A percentile compares a stretch with the other conserved stretches of the same genome.
Evolutionary conservation across 2,113 vertebrate species (phyloP).

Genomic region (Antennarius striatus): DNA sequence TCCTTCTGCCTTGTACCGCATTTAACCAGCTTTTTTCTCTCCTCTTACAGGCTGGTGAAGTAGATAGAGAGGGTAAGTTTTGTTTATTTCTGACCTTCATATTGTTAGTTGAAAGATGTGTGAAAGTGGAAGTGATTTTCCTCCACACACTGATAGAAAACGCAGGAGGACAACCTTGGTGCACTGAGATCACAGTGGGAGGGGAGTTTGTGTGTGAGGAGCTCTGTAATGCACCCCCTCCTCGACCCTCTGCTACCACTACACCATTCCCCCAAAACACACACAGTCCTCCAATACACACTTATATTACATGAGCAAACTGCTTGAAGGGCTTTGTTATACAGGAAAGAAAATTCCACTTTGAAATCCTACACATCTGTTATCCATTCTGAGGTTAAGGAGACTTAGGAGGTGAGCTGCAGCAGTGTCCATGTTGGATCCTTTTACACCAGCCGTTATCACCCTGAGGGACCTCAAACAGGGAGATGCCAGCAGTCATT

Average conservation of each 20-base stretch:
- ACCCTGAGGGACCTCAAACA: constrained; percentile 16
- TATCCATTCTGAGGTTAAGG: constrained; percentile 66
- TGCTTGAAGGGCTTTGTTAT: constrained; percentile 65
- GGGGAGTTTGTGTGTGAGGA: constrained; percentile 49
- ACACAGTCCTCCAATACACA: constrained; percentile 23
- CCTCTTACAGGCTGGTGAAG: constrained; percentile 75
- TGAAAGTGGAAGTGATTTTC: constrained; percentile 5
- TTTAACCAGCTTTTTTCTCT: constrained; percentile 34
- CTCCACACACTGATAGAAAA: neutral
- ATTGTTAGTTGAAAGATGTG: neutral
- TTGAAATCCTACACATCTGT: constrained; percentile 73
- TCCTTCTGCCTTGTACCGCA: constrained; percentile 7
- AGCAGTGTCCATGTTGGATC: constrained; percentile 55
- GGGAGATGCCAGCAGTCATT: constrained; percentile 21
- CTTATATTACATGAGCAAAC: constrained; percentile 37
- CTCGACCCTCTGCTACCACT: neutral
- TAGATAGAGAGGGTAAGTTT: constrained; percentile 77
- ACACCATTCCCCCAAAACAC: constrained; percentile 9
- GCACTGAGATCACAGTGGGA: constrained; percentile 57
- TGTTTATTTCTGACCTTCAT: constrained; percentile 4
- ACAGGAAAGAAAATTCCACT: constrained; percentile 69
- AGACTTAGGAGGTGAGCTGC: constrained; percentile 62
- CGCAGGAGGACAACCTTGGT: constrained; percentile 27
- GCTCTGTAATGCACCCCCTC: constrained; percentile 18
- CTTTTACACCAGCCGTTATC: constrained; percentile 43